Percentiles rank a stretch among this genome's conserved stretches.
These are phyloP conservation scores for Melanerpes formicivorus DNA, from an alignment of 2,113 vertebrate genomes.

Conservation along the genomic window DNA sequence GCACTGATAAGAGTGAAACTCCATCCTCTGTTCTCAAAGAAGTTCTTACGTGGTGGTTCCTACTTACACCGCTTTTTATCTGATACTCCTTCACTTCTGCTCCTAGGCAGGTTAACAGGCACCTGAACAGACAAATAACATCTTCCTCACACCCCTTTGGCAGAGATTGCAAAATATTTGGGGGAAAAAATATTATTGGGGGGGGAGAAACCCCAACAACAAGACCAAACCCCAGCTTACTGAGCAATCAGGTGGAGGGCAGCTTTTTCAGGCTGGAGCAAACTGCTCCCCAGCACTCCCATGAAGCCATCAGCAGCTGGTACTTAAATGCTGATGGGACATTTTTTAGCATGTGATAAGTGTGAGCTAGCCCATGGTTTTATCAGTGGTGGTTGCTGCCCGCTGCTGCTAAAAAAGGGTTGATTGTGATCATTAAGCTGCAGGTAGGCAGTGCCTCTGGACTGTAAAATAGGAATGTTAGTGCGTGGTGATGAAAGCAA, in stretches of 20 bases:
- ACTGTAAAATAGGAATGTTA: constrained; percentile 77
- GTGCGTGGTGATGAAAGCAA: constrained; percentile 73
- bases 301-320: background rate
- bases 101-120: constrained; percentile 53
- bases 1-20: constrained; percentile 59
- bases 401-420: constrained; percentile 56
- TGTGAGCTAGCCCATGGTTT: constrained; percentile 18
- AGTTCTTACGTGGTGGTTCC: constrained; percentile 64
- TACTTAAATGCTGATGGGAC: constrained; percentile 55
- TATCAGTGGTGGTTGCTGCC: constrained; percentile 36
- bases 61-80: constrained; percentile 53
- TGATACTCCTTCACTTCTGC: constrained; percentile 33
- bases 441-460: constrained; percentile 78
- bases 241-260: background rate
- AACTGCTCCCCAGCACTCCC: background rate
- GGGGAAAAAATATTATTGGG: constrained; percentile 50
- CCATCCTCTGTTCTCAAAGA: constrained; percentile 56
- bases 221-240: background rate
- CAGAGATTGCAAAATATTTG: constrained; percentile 37
- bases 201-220: background rate
- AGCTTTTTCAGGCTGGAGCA: constrained; percentile 49
- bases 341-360: constrained; percentile 57
- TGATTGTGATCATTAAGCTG: constrained; percentile 71
- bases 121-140: constrained; percentile 30
- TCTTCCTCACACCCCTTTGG: constrained; percentile 9